A percentile compares a stretch with the other conserved stretches of the same genome.
These are phyloP conservation scores for Cremastinae sp. DNA, from an alignment of 2,888 invertebrate species.

Conservation along the genomic window DNA sequence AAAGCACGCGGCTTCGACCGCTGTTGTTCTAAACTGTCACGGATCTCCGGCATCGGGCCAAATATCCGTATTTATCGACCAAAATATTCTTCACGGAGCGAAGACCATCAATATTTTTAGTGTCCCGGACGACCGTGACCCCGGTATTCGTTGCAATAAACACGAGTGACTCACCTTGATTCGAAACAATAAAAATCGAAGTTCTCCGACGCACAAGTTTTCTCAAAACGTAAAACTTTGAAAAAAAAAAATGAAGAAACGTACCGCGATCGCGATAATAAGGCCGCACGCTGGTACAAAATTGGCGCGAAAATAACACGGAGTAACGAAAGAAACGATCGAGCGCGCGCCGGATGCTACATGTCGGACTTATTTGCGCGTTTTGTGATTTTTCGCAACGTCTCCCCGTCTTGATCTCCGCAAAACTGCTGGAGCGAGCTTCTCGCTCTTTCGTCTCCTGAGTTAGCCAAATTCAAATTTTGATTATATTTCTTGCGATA, in stretches of 20 bases:
- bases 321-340: background rate
- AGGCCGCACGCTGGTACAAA: too few relatives aligned
- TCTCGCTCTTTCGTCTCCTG: background rate
- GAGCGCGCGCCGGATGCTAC: background rate
- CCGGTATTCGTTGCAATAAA: constrained; percentile 5
- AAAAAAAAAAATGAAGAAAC: background rate
- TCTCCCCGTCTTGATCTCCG: too few relatives aligned
- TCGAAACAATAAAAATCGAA: constrained; percentile 22
- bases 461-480: background rate
- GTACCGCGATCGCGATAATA: background rate
- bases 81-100: constrained; percentile 23
- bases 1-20: background rate
- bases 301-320: too few relatives aligned
- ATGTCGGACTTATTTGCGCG: constrained; percentile 3
- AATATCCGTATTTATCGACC: background rate
- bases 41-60: constrained; percentile 38
- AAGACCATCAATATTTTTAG: constrained; percentile 41
- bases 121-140: constrained; percentile 14
- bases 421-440: background rate
- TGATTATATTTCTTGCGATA: background rate
- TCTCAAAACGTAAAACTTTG: background rate
- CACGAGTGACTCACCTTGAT: constrained; percentile 35
- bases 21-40: background rate
- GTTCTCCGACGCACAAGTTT: background rate
- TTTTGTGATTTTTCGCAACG: background rate